Base-by-base conservation (phyloP, 2,797 vertebrate species). In the Cuculus canorus region DNA sequence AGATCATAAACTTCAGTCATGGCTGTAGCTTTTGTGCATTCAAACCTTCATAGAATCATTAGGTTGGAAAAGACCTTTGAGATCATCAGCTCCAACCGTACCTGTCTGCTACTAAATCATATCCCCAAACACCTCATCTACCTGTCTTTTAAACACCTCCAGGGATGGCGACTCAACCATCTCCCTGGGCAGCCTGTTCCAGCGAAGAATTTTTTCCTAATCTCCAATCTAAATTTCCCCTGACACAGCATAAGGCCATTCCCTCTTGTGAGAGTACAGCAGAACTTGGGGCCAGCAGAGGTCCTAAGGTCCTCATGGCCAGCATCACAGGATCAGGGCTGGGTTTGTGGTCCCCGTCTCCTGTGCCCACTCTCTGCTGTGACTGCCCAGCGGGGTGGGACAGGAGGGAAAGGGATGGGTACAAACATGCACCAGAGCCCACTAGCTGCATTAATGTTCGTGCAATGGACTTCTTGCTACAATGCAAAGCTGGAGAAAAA, bases 341-440 rank as follows among this genome's bases (percentile, higher is more conserved):
- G 11, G n/a, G 12, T 80, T 48, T 80, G 71, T 33, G 39, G 13
- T 69, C 33, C 17, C 30, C 53, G 61, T 10, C 5, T 2, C 0
- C 3, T 1, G 3, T 17, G 39, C 56, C 41, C 64, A 47, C 28
- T 2, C 3, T 59, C 56, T 6, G 1, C 64, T 63, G 33, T 2
- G 3, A 41, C 68, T 19, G 3, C 50, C 30, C 14, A 27, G 15
- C 8, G 60, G 47, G 28, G n/a, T 32, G 60, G 23, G 13, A 19
- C 41, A 28, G 27, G 30, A 81, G 6, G 43, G n/a, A 81, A 83
- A 72, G 9, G 37, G 18, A 8, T 28, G n/a, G 53, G 17, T 59
- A 15, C 0, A 1, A 73, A 48, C 32, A 50, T 1, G 1, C 35
- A 28, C 16, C 28, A 53, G 13, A 11, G 7, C 8, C 16, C 52